Percentiles rank a stretch among this genome's conserved stretches.
Conservation (phyloP, 2,113 vertebrate genomes). For the Monopterus albus region DNA sequence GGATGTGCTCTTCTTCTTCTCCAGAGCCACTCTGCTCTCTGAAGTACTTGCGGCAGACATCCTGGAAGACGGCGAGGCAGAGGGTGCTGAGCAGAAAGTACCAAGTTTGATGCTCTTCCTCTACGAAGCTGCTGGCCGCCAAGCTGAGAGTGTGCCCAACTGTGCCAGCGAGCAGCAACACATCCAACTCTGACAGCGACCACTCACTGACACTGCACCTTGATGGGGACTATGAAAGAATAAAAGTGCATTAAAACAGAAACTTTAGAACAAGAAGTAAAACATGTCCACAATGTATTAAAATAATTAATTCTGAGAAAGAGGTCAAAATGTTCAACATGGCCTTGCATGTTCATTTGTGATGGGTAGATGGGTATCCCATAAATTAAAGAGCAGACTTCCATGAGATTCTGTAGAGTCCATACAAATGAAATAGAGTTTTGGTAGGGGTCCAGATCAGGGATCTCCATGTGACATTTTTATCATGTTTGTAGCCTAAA, state of each 20-base stretch:
- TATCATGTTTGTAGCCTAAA: background rate
- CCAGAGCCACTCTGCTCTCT: constrained; percentile 28
- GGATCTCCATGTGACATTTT: too few species aligned
- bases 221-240: constrained; percentile 45
- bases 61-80: constrained; percentile 90
- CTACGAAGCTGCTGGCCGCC: constrained; percentile 93
- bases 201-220: constrained; percentile 53
- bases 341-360: background rate
- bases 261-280: background rate
- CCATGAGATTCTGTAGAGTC: background rate
- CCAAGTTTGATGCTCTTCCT: constrained; percentile 98
- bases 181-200: constrained; percentile 89
- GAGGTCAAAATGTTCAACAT: background rate
- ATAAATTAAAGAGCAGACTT: background rate
- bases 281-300: background rate
- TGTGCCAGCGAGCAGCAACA: constrained; percentile 88
- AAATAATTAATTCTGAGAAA: background rate
- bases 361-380: background rate
- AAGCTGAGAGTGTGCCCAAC: constrained; percentile 90
- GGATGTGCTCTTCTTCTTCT: constrained; percentile 56
- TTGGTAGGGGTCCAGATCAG: too few species aligned
- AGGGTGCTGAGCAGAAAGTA: constrained; percentile 95
- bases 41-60: constrained; percentile 88
- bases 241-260: background rate
- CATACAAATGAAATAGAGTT: too few species aligned